phyloP scores from a whole-genome alignment of 2,113 vertebrate species.

The Ciconia stormi region DNA sequence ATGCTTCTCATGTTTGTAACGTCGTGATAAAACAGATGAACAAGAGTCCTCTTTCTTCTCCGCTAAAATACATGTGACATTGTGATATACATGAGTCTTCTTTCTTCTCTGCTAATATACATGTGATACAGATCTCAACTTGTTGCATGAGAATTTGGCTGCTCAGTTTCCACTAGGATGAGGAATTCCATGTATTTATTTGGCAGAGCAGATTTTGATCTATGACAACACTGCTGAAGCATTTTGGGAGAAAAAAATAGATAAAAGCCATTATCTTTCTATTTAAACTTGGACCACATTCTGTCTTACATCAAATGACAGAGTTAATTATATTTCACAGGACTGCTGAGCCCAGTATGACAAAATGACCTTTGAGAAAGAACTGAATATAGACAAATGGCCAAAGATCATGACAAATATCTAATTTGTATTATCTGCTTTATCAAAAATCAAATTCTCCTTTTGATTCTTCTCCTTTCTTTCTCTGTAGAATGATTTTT shows the following conservation, averaged over 20 bases:
- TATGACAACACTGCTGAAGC: neutral
- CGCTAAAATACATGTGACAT: neutral
- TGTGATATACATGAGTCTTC: neutral
- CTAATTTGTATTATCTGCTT: neutral
- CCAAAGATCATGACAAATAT: neutral
- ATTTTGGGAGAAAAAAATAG: neutral
- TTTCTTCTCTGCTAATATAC: neutral
- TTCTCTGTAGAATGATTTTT: neutral
- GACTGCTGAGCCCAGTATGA: neutral
- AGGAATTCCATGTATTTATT: neutral
- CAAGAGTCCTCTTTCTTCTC: neutral
- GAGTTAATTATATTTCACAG: neutral
- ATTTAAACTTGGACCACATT: neutral
- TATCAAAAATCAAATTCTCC: neutral
- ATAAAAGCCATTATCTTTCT: neutral
- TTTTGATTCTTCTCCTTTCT: neutral
- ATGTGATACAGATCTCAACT: neutral
- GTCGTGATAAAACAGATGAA: neutral
- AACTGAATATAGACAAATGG: neutral
- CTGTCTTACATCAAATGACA: neutral
- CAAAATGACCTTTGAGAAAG: neutral
- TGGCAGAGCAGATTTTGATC: neutral
- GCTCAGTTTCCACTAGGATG: neutral
- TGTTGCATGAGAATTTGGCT: neutral
- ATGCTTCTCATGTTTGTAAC: neutral